Evolutionary conservation across 2,797 vertebrate genomes (phyloP).

Genomic region (Sardinella longiceps): DNA sequence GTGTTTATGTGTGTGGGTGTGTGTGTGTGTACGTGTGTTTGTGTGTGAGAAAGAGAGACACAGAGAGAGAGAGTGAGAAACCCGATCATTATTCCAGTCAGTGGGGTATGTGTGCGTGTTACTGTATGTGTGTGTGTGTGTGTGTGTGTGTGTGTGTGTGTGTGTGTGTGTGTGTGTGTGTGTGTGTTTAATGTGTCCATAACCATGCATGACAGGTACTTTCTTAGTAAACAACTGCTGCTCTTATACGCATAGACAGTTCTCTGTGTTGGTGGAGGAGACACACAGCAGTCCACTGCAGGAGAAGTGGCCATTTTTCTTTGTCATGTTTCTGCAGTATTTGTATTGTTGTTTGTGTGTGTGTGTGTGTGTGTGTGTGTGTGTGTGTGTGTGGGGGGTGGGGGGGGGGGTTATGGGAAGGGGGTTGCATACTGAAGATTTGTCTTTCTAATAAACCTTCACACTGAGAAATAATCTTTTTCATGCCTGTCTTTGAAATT

Average conservation of each 20-base stretch:
- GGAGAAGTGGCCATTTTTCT: slow-evolving; percentile 18
- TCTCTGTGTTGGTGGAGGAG: slow-evolving; percentile 30
- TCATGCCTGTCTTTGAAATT: slow-evolving; percentile 38
- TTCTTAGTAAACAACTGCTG: slow-evolving; percentile 33
- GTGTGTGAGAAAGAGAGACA: neutral
- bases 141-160: neutral
- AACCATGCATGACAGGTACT: slow-evolving; percentile 26
- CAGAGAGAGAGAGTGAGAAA: neutral
- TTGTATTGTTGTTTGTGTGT: neutral
- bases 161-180: neutral
- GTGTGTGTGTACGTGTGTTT: no score
- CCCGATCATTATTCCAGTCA: no score
- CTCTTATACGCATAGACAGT: slow-evolving; percentile 19
- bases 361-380: neutral
- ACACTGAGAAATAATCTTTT: slow-evolving; percentile 37
- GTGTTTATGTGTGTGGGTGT: no score
- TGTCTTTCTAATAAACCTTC: slow-evolving; percentile 42
- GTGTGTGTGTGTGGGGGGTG: neutral
- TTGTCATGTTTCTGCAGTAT: neutral
- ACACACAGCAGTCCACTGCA: slow-evolving; percentile 19
- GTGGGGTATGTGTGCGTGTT: neutral
- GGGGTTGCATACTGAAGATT: slow-evolving; percentile 26
- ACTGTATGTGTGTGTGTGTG: neutral
- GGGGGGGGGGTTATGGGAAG: neutral
- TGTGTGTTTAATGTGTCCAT: slow-evolving; percentile 1